Percentiles rank a stretch among this genome's conserved stretches.
These are phyloP conservation scores for Semicossyphus pulcher DNA, from an alignment of 2,113 vertebrate species.

Conservation along the genomic window DNA sequence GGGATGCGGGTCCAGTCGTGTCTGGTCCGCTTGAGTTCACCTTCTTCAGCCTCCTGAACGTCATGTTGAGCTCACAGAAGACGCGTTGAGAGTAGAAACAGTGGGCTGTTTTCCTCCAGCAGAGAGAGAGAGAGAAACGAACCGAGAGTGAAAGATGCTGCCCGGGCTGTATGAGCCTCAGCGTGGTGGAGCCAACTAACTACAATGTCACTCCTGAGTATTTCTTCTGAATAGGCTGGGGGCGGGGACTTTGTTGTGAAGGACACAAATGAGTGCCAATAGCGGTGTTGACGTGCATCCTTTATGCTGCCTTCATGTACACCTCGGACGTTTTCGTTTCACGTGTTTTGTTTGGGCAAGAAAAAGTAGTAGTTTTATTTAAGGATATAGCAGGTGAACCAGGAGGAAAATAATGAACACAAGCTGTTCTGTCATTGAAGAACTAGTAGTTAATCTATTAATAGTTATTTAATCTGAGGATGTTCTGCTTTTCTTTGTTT, in stretches of 20 bases:
- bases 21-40: slow-evolving; percentile 75
- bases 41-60: slow-evolving; percentile 81
- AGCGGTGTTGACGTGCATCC: slow-evolving; percentile 21
- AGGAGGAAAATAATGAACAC: too few species aligned
- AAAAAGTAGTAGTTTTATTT: too few species aligned
- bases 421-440: too few species aligned
- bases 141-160: slow-evolving; percentile 30
- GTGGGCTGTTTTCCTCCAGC: neutral
- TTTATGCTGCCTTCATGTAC: slow-evolving; percentile 1
- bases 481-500: too few species aligned
- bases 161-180: slow-evolving; percentile 14
- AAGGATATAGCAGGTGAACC: too few species aligned
- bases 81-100: neutral
- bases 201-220: neutral
- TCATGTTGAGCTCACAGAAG: slow-evolving; percentile 71
- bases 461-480: too few species aligned
- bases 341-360: neutral
- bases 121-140: neutral
- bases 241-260: slow-evolving; percentile 42
- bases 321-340: neutral
- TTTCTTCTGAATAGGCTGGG: slow-evolving; percentile 24
- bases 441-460: too few species aligned
- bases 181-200: slow-evolving; percentile 44
- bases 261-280: slow-evolving; percentile 38
- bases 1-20: slow-evolving; percentile 52